Conservation (phyloP, 2,888 invertebrate genomes). For the Hofmannophila pseudospretella region DNA sequence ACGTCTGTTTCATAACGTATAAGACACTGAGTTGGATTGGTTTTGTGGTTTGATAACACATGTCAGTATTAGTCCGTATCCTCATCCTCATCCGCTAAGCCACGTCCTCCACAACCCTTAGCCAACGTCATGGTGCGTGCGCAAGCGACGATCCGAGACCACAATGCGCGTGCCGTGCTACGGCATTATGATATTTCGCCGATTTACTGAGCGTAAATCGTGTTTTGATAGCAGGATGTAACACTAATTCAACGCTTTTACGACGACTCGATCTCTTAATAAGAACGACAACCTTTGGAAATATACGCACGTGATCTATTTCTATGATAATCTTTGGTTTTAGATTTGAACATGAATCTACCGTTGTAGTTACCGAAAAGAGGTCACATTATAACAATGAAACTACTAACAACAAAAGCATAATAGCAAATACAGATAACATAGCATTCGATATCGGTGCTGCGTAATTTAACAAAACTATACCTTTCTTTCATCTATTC, state of each 20-base stretch:
- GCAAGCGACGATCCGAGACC: slow-evolving; percentile 47
- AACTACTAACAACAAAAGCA: neutral
- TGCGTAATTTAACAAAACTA: neutral
- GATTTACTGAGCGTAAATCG: slow-evolving; percentile 30
- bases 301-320: neutral
- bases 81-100: neutral
- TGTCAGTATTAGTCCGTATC: too few species aligned
- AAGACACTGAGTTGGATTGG: too few species aligned
- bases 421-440: neutral
- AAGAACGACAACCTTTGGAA: slow-evolving; percentile 2
- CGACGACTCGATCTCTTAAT: neutral
- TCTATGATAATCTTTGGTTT: neutral
- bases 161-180: slow-evolving; percentile 41
- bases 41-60: too few species aligned
- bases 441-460: neutral
- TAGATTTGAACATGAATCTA: neutral
- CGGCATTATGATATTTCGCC: slow-evolving; percentile 41
- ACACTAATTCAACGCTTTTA: slow-evolving; percentile 3
- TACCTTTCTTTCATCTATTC: neutral
- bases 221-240: slow-evolving; percentile 18
- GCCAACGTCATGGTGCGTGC: slow-evolving; percentile 42
- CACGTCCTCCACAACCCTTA: neutral
- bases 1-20: too few species aligned
- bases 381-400: neutral
- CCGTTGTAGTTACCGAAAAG: too few species aligned